Evolutionary conservation across 2,888 invertebrate species (phyloP).

Genomic region (Dasypolia templi): DNA sequence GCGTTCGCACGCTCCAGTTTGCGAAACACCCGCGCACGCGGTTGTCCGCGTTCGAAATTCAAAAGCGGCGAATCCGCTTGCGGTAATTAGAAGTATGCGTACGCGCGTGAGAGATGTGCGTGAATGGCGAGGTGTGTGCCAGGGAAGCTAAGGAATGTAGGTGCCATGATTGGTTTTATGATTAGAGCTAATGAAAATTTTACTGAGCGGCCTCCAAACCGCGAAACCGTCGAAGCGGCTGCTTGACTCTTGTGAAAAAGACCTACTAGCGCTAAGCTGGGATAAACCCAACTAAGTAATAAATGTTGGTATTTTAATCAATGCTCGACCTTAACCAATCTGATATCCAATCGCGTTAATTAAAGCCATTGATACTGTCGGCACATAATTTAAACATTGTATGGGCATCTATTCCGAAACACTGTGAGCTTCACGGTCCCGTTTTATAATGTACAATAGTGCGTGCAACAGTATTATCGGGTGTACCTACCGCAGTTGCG

Average conservation of each 20-base stretch:
- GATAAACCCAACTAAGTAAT: slow-evolving; percentile 43
- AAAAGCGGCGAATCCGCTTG: slow-evolving; percentile 68
- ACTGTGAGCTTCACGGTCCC: slow-evolving; percentile 62
- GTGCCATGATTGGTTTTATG: slow-evolving; percentile 51
- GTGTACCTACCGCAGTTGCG: slow-evolving; percentile 73
- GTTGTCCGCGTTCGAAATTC: slow-evolving; percentile 65
- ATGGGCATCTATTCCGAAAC: slow-evolving; percentile 60
- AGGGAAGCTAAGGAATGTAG: slow-evolving; percentile 49
- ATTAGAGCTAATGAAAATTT: slow-evolving; percentile 45
- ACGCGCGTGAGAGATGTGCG: slow-evolving; percentile 57
- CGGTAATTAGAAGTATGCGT: slow-evolving; percentile 65
- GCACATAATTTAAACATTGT: slow-evolving; percentile 55
- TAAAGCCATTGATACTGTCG: slow-evolving; percentile 57
- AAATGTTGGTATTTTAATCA: slow-evolving; percentile 61
- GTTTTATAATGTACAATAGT: slow-evolving; percentile 68
- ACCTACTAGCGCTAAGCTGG: slow-evolving; percentile 15
- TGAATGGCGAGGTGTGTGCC: slow-evolving; percentile 59
- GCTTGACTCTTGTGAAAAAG: slow-evolving; percentile 26
- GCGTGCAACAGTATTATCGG: slow-evolving; percentile 63
- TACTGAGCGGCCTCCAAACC: slow-evolving; percentile 45
- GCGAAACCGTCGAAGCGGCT: slow-evolving; percentile 21
- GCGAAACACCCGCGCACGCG: slow-evolving; percentile 62
- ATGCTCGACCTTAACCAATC: slow-evolving; percentile 53
- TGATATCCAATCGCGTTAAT: slow-evolving; percentile 61
- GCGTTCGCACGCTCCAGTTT: slow-evolving; percentile 82